These are phyloP conservation scores for Poeciliopsis turneri DNA, from an alignment of 2,797 vertebrate genomes.

Conservation along the genomic window DNA sequence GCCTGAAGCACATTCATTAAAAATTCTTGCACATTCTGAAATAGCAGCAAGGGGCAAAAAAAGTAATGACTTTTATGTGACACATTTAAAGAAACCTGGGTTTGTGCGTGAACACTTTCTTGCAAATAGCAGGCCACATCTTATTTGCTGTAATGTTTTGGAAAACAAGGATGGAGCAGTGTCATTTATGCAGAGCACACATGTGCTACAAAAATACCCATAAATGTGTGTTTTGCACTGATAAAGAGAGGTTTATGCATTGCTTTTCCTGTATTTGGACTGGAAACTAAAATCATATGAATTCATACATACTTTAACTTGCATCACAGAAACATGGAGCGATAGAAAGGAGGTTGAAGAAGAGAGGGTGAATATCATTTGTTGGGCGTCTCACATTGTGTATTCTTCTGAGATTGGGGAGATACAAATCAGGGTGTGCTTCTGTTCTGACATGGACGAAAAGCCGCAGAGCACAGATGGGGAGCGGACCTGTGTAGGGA, in stretches of 20 bases:
- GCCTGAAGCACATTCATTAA: conserved; percentile 34
- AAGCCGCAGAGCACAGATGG: conserved; percentile 59
- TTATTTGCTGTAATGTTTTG: conserved; percentile 26
- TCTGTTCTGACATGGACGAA: conserved; percentile 66
- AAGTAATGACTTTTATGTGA: conserved; percentile 32
- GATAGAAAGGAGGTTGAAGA: conserved; percentile 13
- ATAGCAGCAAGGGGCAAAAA: conserved; percentile 19
- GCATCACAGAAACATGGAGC: conserved; percentile 16
- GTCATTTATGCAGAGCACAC: conserved; percentile 4
- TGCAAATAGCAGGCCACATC: conserved; percentile 7
- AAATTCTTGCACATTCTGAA: conserved; percentile 21
- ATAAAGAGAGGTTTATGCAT: conserved; percentile 41
- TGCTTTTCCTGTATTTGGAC: conserved; percentile 20
- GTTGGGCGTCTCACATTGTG: conserved; percentile 34
- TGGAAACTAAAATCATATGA: conserved; percentile 31
- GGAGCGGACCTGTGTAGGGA: background rate
- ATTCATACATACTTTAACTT: conserved; percentile 30
- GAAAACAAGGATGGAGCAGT: conserved; percentile 12
- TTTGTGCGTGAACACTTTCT: conserved; percentile 12
- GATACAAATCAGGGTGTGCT: conserved; percentile 70
- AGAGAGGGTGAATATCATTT: conserved; percentile 31
- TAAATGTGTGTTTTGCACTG: conserved; percentile 16
- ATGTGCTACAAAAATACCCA: background rate
- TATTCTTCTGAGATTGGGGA: conserved; percentile 53
- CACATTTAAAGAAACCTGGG: conserved; percentile 20